Percentiles rank a stretch among this genome's conserved stretches.
Conservation (phyloP, 1,140 invertebrate species). For the Dreissena polymorpha region DNA sequence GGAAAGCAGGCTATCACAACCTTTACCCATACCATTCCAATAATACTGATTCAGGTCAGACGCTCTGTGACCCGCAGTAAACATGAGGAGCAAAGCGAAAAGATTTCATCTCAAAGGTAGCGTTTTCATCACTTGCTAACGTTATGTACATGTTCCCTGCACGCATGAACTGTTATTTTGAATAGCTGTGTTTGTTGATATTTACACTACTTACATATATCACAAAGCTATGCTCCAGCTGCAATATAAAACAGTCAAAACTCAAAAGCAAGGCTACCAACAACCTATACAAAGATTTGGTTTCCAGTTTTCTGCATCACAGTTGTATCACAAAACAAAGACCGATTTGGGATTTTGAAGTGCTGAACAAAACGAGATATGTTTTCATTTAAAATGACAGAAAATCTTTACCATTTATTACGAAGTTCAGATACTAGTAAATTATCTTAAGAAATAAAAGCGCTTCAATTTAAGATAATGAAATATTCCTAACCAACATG, state of each 20-base stretch:
- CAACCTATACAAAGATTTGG: too few species aligned
- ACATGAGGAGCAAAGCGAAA: neutral
- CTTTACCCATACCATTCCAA: constrained; percentile 3
- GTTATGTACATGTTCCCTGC: neutral
- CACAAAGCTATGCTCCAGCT: neutral
- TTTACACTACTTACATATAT: neutral
- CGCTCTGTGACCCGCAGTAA: neutral
- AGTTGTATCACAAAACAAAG: too few species aligned
- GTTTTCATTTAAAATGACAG: too few species aligned
- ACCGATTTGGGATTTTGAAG: too few species aligned
- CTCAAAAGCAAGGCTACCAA: too few species aligned
- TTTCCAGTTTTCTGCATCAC: too few species aligned
- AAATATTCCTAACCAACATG: too few species aligned
- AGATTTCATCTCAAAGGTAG: neutral
- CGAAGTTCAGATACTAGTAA: too few species aligned
- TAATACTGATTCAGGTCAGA: constrained; percentile 8
- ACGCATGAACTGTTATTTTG: neutral
- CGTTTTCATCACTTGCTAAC: neutral
- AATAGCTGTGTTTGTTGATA: neutral
- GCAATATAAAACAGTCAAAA: neutral
- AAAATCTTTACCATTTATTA: too few species aligned
- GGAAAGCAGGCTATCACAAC: neutral
- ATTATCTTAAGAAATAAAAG: too few species aligned
- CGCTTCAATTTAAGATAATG: too few species aligned
- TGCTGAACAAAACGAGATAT: too few species aligned